These are phyloP conservation scores for Drosophila tristis DNA, from an alignment of 1,140 invertebrate genomes.

Conservation along the genomic window DNA sequence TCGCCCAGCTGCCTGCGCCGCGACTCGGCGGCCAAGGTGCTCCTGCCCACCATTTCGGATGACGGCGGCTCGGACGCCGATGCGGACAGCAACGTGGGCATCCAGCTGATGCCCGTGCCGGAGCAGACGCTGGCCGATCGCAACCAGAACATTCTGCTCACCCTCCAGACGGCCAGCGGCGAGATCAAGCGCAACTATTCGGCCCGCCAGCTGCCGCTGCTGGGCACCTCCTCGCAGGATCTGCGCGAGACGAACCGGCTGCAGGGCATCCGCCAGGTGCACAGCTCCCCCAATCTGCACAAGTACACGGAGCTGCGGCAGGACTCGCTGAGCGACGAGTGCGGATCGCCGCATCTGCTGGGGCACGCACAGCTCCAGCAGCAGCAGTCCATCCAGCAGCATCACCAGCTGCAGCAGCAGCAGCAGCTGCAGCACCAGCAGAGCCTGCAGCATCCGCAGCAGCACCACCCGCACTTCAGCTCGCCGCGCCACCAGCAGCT, in stretches of 20 bases:
- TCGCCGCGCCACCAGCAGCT: conserved; percentile 32
- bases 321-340: conserved; percentile 53
- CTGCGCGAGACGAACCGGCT: conserved; percentile 58
- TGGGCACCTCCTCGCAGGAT: conserved; percentile 76
- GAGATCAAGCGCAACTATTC: conserved; percentile 82
- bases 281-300: conserved; percentile 81
- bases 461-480: conserved; percentile 51
- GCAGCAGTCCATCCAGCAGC: conserved; percentile 47
- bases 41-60: conserved; percentile 78
- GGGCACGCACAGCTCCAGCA: conserved; percentile 63
- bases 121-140: conserved; percentile 60
- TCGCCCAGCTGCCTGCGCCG: conserved; percentile 71
- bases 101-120: conserved; percentile 58
- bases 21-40: conserved; percentile 76
- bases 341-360: conserved; percentile 64
- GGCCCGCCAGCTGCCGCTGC: conserved; percentile 66
- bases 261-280: conserved; percentile 79
- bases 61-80: conserved; percentile 71
- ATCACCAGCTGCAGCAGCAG: conserved; percentile 39
- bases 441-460: conserved; percentile 52
- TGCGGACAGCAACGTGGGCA: conserved; percentile 31
- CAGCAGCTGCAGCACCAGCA: conserved; percentile 38
- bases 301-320: conserved; percentile 68
- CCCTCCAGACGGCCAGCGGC: conserved; percentile 72
- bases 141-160: conserved; percentile 76